Percentiles rank a stretch among this genome's conserved stretches.
These are phyloP conservation scores for Drosophila prostipennis DNA, from an alignment of 2,888 invertebrate genomes.

Conservation along the genomic window DNA sequence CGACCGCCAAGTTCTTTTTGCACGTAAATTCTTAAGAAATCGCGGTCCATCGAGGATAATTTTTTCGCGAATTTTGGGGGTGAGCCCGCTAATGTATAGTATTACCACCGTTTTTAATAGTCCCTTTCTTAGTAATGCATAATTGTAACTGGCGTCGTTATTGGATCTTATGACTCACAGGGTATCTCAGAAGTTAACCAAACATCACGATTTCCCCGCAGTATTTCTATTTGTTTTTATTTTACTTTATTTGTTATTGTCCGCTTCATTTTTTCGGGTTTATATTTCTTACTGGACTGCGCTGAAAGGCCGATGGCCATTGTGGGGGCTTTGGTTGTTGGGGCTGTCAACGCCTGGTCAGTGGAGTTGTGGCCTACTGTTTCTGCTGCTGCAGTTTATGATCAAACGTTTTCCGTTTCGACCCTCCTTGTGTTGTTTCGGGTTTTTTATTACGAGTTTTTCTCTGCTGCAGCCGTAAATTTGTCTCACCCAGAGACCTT, in stretches of 20 bases:
- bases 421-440: neutral
- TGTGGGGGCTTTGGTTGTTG: slow-evolving; percentile 24
- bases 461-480: slow-evolving; percentile 34
- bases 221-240: slow-evolving; percentile 37
- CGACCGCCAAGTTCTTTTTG: too few species aligned
- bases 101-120: too few species aligned
- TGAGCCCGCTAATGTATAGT: too few species aligned
- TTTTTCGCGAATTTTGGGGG: too few species aligned
- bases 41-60: too few species aligned
- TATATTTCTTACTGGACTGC: slow-evolving; percentile 38
- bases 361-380: slow-evolving; percentile 34
- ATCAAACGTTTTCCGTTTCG: slow-evolving; percentile 33
- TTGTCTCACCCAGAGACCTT: slow-evolving; percentile 47
- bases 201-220: neutral
- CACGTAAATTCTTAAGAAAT: too few species aligned
- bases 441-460: slow-evolving; percentile 13
- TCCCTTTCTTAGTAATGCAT: neutral
- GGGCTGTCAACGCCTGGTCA: slow-evolving; percentile 33
- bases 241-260: slow-evolving; percentile 46
- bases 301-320: slow-evolving; percentile 45
- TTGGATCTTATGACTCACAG: neutral
- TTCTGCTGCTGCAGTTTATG: slow-evolving; percentile 36
- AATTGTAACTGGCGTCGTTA: neutral
- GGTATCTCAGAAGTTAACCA: slow-evolving; percentile 9
- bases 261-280: slow-evolving; percentile 32